Conservation (phyloP, 2,888 invertebrate species). For the Watsonalla binaria region DNA sequence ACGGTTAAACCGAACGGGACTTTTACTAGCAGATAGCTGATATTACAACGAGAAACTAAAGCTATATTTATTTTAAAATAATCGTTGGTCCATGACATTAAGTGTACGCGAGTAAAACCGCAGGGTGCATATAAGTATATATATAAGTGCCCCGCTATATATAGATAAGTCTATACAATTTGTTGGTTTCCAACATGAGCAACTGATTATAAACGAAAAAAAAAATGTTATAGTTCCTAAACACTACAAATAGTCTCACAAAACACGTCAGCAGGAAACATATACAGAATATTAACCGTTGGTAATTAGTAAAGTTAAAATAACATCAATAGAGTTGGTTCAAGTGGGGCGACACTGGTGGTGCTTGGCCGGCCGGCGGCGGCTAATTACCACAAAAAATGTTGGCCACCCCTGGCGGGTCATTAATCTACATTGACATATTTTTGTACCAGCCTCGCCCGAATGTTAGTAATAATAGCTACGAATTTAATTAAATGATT, state of each 20-base stretch:
- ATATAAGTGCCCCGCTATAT: no score
- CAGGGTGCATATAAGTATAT: no score
- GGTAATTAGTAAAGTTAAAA: conserved; percentile 27
- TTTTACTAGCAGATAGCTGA: no score
- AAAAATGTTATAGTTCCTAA: not conserved
- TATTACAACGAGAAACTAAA: no score
- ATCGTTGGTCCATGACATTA: no score
- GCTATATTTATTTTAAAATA: no score
- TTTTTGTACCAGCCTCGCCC: conserved; percentile 27
- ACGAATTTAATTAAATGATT: no score
- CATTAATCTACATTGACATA: conserved; percentile 69
- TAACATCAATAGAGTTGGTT: conserved; percentile 19
- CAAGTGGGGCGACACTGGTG: conserved; percentile 15
- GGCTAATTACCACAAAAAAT: conserved; percentile 69
- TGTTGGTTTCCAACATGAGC: no score
- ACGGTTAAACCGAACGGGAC: no score
- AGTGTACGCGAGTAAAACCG: no score
- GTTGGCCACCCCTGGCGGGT: conserved; percentile 55
- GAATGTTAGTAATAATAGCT: not conserved
- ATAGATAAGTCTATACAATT: no score
- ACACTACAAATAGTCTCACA: not conserved
- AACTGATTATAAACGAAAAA: no score
- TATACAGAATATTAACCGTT: conserved; percentile 3
- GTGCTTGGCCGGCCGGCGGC: conserved; percentile 22
- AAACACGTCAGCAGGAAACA: not conserved